Percentiles rank a stretch among this genome's conserved stretches.
Evolutionary conservation across 2,888 invertebrate genomes (phyloP).

Genomic region (Rhodophaea formosa): DNA sequence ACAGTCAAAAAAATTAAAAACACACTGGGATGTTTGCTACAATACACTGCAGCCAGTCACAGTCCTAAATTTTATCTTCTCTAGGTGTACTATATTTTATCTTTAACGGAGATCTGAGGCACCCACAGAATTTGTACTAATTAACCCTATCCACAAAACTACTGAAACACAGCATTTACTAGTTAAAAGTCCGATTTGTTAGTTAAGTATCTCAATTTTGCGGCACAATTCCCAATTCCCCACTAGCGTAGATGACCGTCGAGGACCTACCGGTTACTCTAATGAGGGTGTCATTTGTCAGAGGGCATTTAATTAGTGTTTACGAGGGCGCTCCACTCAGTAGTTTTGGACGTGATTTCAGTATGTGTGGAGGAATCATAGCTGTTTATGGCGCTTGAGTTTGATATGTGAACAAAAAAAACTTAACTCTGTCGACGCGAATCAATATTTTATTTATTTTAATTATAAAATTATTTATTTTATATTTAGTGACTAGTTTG

Average conservation of each 20-base stretch:
- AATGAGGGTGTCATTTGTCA: slow-evolving; percentile 37
- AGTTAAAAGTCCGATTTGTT: slow-evolving; percentile 11
- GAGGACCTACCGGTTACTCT: slow-evolving; percentile 26
- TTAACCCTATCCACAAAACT: not conserved
- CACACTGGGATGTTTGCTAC: no score
- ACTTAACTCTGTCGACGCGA: no score
- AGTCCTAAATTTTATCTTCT: no score
- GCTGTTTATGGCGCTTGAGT: no score
- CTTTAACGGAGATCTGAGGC: no score
- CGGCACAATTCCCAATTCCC: slow-evolving; percentile 12
- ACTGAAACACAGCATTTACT: not conserved
- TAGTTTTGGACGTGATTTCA: slow-evolving; percentile 18
- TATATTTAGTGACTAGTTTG: no score
- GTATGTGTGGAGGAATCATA: not conserved
- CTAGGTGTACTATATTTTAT: no score
- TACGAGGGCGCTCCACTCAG: slow-evolving; percentile 22
- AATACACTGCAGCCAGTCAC: no score
- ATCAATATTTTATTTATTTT: no score
- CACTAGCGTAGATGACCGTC: slow-evolving; percentile 18
- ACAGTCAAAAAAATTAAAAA: no score
- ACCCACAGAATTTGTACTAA: not conserved
- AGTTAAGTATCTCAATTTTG: slow-evolving; percentile 11
- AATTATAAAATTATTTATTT: no score
- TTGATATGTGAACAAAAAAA: no score
- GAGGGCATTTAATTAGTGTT: slow-evolving; percentile 35